Conservation (phyloP, 2,113 vertebrate species). For the Kryptolebias marmoratus region DNA sequence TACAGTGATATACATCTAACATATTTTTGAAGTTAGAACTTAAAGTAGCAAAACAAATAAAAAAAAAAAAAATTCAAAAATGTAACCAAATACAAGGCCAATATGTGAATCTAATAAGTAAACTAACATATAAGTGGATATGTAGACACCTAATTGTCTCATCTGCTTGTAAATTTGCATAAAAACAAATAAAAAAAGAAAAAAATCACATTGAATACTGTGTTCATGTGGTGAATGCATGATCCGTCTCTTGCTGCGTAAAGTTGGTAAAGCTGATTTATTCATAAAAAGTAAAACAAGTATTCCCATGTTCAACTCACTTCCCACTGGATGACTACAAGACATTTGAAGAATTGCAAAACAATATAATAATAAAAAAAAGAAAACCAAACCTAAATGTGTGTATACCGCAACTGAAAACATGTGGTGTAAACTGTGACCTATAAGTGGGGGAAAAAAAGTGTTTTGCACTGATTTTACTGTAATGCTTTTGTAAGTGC, state of each 20-base stretch:
- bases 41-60: background rate
- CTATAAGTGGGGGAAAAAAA: conserved; percentile 43
- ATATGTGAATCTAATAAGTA: background rate
- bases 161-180: background rate
- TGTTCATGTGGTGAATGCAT: conserved; percentile 13
- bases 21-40: background rate
- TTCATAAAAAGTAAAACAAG: conserved; percentile 59
- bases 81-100: background rate
- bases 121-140: background rate
- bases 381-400: conserved; percentile 24
- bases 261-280: conserved; percentile 57
- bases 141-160: conserved; percentile 13
- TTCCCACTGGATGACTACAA: conserved; percentile 47
- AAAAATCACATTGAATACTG: conserved; percentile 5
- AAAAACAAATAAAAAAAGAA: background rate
- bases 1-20: background rate
- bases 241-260: conserved; percentile 19
- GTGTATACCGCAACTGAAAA: conserved; percentile 49
- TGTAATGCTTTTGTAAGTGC: conserved; percentile 38
- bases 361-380: background rate
- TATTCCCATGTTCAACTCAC: conserved; percentile 52
- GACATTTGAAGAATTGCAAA: conserved; percentile 31
- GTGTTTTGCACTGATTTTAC: conserved; percentile 30
- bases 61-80: background rate
- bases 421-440: conserved; percentile 51